A percentile compares a stretch with the other conserved stretches of the same genome.
Conservation (phyloP, 2,888 invertebrate species). For the Pristionchus mayeri region DNA sequence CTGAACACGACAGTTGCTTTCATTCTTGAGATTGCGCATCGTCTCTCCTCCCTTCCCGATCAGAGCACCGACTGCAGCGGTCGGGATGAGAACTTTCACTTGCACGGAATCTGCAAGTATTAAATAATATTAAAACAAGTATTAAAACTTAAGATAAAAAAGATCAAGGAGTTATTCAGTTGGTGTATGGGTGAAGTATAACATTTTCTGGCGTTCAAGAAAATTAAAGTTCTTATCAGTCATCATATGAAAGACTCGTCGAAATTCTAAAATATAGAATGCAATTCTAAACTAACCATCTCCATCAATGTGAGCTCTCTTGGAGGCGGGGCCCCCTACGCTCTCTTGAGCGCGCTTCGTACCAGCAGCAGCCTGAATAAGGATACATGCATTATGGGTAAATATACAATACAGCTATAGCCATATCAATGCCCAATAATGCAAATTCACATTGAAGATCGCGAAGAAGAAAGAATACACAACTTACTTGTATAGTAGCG, state of each 20-base stretch:
- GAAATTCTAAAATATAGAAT: neutral
- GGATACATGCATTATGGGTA: neutral
- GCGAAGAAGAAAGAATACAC: neutral
- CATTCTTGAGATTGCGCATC: constrained; percentile 96
- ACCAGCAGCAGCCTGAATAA: constrained; percentile 51
- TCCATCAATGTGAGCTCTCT: constrained; percentile 68
- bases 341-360: constrained; percentile 69
- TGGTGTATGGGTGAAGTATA: no score
- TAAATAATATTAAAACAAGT: neutral
- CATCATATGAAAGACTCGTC: no score
- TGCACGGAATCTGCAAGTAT: constrained; percentile 62
- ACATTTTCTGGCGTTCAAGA: no score
- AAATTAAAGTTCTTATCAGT: no score
- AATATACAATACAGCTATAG: neutral
- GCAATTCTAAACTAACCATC: constrained; percentile 55
- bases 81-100: constrained; percentile 75
- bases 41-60: constrained; percentile 99
- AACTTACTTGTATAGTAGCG: constrained; percentile 31
- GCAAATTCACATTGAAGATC: neutral
- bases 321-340: constrained; percentile 69
- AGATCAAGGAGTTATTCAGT: no score
- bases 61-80: constrained; percentile 97
- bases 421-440: no score
- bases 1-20: constrained; percentile 96
- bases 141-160: neutral